Conservation (phyloP, 2,797 vertebrate species). For the Eulemur coronatus region DNA sequence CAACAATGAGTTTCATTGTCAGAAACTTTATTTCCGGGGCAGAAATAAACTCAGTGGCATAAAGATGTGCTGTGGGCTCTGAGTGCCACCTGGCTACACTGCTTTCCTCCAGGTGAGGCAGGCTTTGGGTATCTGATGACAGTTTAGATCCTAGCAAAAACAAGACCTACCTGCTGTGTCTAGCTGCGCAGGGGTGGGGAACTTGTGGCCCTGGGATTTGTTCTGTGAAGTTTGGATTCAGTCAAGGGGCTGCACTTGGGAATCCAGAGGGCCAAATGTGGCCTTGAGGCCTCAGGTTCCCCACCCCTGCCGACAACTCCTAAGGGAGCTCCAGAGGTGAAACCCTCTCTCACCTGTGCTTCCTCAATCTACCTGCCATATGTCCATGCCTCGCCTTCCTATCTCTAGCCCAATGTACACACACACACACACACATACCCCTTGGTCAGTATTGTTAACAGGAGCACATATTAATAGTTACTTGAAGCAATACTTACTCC, state of each 20-base stretch:
- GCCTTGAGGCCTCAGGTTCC: no score
- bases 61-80: not conserved
- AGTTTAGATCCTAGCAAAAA: not conserved
- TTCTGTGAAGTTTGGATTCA: no score
- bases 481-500: conserved; percentile 83
- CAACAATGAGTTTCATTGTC: not conserved
- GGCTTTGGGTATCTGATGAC: not conserved
- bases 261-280: no score
- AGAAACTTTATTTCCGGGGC: not conserved
- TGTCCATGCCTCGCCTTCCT: not conserved
- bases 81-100: not conserved
- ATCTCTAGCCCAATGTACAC: not conserved
- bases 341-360: not conserved
- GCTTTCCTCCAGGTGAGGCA: not conserved
- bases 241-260: accelerated
- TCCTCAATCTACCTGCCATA: not conserved
- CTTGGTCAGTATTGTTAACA: not conserved
- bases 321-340: not conserved
- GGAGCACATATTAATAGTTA: not conserved
- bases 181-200: no score
- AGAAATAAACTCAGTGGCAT: not conserved
- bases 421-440: accelerated
- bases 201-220: no score
- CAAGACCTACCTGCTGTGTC: not conserved
- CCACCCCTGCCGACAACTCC: not conserved